Evolutionary conservation across 2,113 vertebrate genomes (phyloP).

Genomic region (Lipotes vexillifer): DNA sequence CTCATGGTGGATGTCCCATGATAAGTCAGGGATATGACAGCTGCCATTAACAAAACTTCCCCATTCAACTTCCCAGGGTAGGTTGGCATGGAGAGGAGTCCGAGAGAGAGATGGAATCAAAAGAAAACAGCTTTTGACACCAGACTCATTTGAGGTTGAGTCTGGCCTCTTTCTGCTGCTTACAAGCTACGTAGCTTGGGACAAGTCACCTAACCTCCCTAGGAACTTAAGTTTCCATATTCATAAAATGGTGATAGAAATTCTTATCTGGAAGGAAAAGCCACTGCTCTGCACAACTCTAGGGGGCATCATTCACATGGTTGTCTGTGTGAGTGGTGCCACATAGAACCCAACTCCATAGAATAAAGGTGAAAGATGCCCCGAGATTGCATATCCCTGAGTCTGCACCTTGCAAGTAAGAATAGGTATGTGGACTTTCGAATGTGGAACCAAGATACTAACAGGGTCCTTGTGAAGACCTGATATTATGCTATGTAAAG

Average conservation of each 20-base stretch:
- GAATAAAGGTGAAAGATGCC: neutral
- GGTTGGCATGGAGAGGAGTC: neutral
- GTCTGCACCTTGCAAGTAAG: neutral
- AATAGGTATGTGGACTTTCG: neutral
- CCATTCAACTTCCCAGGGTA: conserved; percentile 13
- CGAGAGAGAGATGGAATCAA: neutral
- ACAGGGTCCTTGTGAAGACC: neutral
- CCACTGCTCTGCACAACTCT: neutral
- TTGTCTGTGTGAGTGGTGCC: neutral
- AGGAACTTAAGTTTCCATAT: neutral
- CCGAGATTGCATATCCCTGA: neutral
- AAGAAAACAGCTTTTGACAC: neutral
- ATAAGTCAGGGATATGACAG: conserved; percentile 52
- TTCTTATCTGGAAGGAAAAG: neutral
- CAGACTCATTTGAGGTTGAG: neutral
- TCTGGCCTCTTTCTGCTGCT: conserved; percentile 13
- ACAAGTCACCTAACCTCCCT: neutral
- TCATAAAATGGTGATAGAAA: neutral
- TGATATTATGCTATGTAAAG: neutral
- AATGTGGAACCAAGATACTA: neutral
- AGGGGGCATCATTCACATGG: neutral
- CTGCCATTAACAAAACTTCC: conserved; percentile 26
- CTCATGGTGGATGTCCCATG: neutral
- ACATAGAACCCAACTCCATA: neutral
- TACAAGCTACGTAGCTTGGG: neutral